Evolutionary conservation across 92 coral and sea anemone genomes (phyloP).

Genomic region (Phenganax subtilis): DNA sequence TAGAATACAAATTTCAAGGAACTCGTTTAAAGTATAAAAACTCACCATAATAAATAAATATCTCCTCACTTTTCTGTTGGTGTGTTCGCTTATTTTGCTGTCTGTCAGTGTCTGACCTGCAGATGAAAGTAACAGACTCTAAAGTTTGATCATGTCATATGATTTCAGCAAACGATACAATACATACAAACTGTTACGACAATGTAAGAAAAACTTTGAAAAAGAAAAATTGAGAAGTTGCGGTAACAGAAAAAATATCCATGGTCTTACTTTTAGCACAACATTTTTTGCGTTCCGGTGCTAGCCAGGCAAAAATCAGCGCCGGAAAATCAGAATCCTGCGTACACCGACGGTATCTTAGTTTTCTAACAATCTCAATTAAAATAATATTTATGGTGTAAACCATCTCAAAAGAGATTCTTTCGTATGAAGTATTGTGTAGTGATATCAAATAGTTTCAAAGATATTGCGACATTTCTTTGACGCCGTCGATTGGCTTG

Average conservation of each 20-base stretch:
- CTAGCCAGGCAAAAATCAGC: neutral
- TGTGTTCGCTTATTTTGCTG: too few species aligned
- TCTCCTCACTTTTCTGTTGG: too few species aligned
- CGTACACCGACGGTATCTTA: neutral
- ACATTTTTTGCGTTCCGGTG: neutral
- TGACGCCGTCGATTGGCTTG: neutral
- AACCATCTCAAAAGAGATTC: neutral
- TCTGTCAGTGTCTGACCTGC: too few species aligned
- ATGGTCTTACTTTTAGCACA: neutral
- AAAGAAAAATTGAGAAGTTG: too few species aligned
- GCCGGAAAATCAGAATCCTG: neutral
- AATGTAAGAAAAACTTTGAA: too few species aligned
- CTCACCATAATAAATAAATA: too few species aligned
- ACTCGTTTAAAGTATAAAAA: too few species aligned
- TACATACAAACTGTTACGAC: too few species aligned
- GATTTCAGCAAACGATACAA: too few species aligned
- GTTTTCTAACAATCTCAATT: neutral
- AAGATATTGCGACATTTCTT: conserved; percentile 30
- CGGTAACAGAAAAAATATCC: neutral
- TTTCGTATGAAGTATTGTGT: neutral
- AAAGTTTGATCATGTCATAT: too few species aligned
- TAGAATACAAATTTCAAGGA: too few species aligned
- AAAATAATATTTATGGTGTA: neutral
- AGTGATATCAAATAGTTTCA: conserved; percentile 20
- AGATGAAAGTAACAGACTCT: too few species aligned